phyloP scores from a whole-genome alignment of 1,140 invertebrate species.

The Thaumetopoea pityocampa region DNA sequence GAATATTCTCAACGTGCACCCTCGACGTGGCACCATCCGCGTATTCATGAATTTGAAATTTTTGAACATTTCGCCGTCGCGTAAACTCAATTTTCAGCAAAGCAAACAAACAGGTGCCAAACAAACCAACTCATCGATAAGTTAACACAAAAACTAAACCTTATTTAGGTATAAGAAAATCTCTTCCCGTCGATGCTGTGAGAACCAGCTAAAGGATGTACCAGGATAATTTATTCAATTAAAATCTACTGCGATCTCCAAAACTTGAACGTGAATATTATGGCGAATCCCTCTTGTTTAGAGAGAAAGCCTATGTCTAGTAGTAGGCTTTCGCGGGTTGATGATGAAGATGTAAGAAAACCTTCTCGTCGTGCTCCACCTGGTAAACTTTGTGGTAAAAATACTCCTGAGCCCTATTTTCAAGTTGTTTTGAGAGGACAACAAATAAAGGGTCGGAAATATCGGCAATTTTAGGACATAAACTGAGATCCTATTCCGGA shows the following conservation, averaged over 20 bases:
- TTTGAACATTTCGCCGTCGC: background rate
- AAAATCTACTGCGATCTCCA: too few species aligned
- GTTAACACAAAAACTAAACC: slow-evolving; percentile 14
- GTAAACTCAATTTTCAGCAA: slow-evolving; percentile 4
- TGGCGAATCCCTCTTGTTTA: too few species aligned
- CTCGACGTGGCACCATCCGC: slow-evolving; percentile 4
- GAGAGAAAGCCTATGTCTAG: too few species aligned
- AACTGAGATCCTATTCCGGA: slow-evolving; percentile 33
- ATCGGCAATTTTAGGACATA: slow-evolving; percentile 33
- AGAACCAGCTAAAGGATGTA: too few species aligned
- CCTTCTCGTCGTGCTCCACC: slow-evolving; percentile 6
- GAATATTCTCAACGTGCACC: background rate
- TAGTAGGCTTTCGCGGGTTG: too few species aligned
- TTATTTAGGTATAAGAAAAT: too few species aligned
- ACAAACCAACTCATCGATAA: slow-evolving; percentile 12
- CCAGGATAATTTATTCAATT: too few species aligned
- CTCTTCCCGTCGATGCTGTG: too few species aligned
- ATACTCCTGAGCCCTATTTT: slow-evolving; percentile 25
- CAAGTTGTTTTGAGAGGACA: slow-evolving; percentile 28
- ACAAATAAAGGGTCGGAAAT: slow-evolving; percentile 32
- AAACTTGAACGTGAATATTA: too few species aligned
- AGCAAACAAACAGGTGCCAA: slow-evolving; percentile 14
- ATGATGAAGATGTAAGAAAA: too few species aligned
- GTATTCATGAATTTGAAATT: slow-evolving; percentile 11
- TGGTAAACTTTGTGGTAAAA: slow-evolving; percentile 18